Percentiles rank a stretch among this genome's conserved stretches.
Conservation (phyloP, 2,888 invertebrate species). For the Thelaira solivaga region DNA sequence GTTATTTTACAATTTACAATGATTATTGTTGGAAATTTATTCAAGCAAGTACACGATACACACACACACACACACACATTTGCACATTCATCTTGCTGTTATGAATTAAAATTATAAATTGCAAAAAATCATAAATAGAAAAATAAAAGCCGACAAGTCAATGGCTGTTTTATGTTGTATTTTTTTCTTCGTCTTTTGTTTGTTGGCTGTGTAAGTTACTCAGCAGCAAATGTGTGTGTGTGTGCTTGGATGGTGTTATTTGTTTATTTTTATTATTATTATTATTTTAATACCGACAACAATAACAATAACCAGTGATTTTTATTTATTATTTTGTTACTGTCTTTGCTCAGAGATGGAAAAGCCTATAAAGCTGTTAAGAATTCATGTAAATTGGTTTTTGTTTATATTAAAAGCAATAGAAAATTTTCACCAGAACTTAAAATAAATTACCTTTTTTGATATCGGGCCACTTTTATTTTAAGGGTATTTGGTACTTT, state of each 20-base stretch:
- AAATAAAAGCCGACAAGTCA: slow-evolving; percentile 51
- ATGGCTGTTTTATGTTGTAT: slow-evolving; percentile 27
- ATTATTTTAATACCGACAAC: neutral
- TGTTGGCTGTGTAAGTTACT: neutral
- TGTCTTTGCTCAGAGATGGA: neutral
- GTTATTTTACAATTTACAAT: slow-evolving; percentile 51
- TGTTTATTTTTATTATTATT: neutral
- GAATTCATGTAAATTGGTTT: too few species aligned
- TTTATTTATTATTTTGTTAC: neutral
- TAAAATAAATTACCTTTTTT: too few species aligned
- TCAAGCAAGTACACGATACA: neutral
- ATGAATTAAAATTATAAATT: slow-evolving; percentile 26
- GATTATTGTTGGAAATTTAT: slow-evolving; percentile 1
- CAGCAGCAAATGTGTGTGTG: neutral
- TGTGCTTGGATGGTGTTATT: neutral
- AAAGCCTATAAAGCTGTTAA: too few species aligned
- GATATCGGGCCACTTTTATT: too few species aligned
- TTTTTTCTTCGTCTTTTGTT: neutral
- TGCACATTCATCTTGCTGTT: neutral
- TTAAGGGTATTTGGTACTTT: too few species aligned
- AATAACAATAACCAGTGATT: slow-evolving; percentile 21
- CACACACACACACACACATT: neutral
- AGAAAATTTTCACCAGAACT: too few species aligned
- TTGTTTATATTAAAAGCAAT: too few species aligned
- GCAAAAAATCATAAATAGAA: slow-evolving; percentile 30